Evolutionary conservation across 2,888 invertebrate species (phyloP), one percentile per base, ranked within the genome.

Genomic region (Leucophenga maculata): DNA sequence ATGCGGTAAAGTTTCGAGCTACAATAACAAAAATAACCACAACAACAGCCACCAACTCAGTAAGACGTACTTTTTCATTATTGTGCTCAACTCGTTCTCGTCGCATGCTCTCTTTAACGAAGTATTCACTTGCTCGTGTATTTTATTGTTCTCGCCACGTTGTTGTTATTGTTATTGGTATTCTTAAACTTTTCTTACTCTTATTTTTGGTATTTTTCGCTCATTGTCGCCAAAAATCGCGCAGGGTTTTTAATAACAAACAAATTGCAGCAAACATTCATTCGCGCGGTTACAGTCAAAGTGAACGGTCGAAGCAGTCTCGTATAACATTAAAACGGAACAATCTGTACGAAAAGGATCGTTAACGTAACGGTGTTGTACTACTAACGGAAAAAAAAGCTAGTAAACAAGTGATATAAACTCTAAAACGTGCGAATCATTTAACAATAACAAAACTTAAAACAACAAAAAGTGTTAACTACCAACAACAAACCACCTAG

Each of bases 241-340:
- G 6, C 55, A 20, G 31, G 2, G 31, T 59, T 59, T 59, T n/a
- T n/a, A 83, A 83, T 26, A 77, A 78, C 78, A 65, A 66, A 70
- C 77, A 69, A 73, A 75, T 59, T 72, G n/a, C 75, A 76, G 73
- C 79, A 80, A 75, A 84, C 80, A 80, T 80, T 86, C 87, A 87
- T 80, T 82, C 79, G 77, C 82, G 80, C 81, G 84, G 80, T 78
- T 75, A 80, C 81, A 79, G 78, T 80, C 82, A 4, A 4, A 3
- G 3, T 79, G 84, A 84, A 85, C 80, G 85, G 86, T 85, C 78
- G n/a, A n/a, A 86, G 85, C 87, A 14, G n/a, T 8, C 3, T 46
- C 46, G 26, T 2, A 26, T 4, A 26, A 26, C 26, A 26, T 26
- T 8, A 39, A 39, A 11, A 39, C 39, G 39, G 11, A 39, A 39